Percentiles rank a stretch among this genome's conserved stretches.
phyloP scores from a whole-genome alignment of 2,888 invertebrate species.

The Galeopsomyia nigrocyanea region DNA sequence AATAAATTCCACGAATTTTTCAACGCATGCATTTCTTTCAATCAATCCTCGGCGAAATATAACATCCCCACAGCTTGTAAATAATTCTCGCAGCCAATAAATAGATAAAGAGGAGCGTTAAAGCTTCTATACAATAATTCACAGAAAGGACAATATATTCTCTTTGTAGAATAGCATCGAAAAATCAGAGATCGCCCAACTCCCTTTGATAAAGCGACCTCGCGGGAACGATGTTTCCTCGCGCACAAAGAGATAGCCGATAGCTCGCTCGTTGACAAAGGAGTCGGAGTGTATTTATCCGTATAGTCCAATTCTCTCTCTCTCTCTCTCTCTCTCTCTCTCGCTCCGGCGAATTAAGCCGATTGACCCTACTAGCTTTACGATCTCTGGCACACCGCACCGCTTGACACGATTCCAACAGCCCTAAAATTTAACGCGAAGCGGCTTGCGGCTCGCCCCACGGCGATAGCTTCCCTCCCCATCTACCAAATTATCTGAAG shows the following conservation, averaged over 20 bases:
- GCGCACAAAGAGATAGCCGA: conserved; percentile 22
- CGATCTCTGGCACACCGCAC: conserved; percentile 19
- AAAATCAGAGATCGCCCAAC: conserved; percentile 14
- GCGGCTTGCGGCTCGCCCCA: conserved; percentile 19
- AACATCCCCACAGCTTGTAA: no score
- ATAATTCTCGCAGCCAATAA: no score
- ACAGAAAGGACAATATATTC: no score
- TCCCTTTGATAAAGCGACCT: conserved; percentile 32
- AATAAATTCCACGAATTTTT: no score
- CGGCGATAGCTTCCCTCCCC: conserved; percentile 18
- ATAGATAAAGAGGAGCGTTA: no score
- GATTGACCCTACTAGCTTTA: background rate
- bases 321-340: no score
- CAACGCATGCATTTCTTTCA: no score
- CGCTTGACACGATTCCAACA: conserved; percentile 50
- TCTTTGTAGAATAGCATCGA: background rate
- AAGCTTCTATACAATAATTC: no score
- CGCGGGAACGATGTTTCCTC: background rate
- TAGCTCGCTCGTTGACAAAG: conserved; percentile 3
- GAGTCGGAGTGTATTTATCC: conserved; percentile 21
- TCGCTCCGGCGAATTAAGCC: conserved; percentile 31
- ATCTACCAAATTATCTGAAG: no score
- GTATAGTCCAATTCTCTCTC: conserved; percentile 9
- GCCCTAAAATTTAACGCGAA: conserved; percentile 54
- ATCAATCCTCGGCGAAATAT: no score